Base-by-base conservation (phyloP, 2,888 invertebrate genomes). In the Magallana nippona region DNA sequence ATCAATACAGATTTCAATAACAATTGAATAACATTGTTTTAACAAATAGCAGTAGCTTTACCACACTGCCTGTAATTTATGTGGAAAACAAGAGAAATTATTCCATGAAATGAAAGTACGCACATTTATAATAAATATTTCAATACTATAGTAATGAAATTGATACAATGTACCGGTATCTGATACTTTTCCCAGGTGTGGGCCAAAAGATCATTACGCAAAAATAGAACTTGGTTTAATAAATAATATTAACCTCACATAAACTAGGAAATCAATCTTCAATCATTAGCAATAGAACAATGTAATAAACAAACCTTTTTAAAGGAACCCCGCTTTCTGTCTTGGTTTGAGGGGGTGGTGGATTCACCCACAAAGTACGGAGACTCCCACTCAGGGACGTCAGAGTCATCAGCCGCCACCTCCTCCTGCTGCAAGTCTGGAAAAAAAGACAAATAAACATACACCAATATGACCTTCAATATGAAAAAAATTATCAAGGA, bases 331-430 rank as follows among this genome's bases (percentile, higher is more conserved):
- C 84, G 83, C 22, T 80, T 85, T 27, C 85, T 78, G 57, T 79
- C 83, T 3, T 80, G 60, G n/a, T 78, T 79, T 56, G 60, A 55
- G 60, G 82, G 63, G 1, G 55, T 10, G 62, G 57, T 83, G 27
- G 86, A 82, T 56, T 86, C 84, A n/a, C 84, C 82, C 62, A 57
- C 84, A 83, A 88, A 89, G 81, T 88, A 88, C 11, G 81, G 86
- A 15, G 86, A 85, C 44, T 85, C 83, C 89, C 89, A 87, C 82
- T 89, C 89, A 2, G 85, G 86, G 8, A 87, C 83, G 82, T 84
- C 84, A 15, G 88, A 88, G 13, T 81, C 87, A 44, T 44, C 44
- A 0, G 79, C 83, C 15, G 60, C 56, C 79, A 79, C 78, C 22
- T 85, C 85, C 17, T 82, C 22, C 32, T 44, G 44, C 78, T 27